phyloP scores from a whole-genome alignment of 2,888 invertebrate genomes.

The Nysson spinosus region DNA sequence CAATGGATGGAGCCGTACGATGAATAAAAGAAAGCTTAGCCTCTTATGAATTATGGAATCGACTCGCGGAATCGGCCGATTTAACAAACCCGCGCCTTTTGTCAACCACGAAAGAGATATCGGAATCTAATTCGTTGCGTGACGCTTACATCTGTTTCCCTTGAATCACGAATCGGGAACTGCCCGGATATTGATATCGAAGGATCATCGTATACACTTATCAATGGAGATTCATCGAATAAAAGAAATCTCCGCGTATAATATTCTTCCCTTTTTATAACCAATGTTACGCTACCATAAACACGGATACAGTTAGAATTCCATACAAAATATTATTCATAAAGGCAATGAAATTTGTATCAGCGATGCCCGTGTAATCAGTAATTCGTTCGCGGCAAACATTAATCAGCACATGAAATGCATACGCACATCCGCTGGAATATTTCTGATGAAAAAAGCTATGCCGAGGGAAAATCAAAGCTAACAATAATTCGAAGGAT shows the following conservation, averaged over 20 bases:
- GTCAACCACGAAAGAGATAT: constrained; percentile 13
- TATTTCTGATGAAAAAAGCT: too few species aligned
- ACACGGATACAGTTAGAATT: too few species aligned
- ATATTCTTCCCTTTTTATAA: too few species aligned
- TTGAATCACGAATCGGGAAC: not conserved
- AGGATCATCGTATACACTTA: not conserved
- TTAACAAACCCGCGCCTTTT: constrained; percentile 34
- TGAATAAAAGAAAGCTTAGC: constrained; percentile 53
- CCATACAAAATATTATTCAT: too few species aligned
- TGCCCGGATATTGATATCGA: not conserved
- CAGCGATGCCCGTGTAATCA: too few species aligned
- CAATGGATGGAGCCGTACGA: constrained; percentile 45
- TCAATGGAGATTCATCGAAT: not conserved
- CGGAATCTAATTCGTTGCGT: constrained; percentile 17
- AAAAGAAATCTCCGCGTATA: not conserved
- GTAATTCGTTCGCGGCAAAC: too few species aligned
- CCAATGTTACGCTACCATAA: too few species aligned
- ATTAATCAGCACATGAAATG: too few species aligned
- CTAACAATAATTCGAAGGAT: too few species aligned
- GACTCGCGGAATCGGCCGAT: constrained; percentile 14
- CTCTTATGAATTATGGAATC: constrained; percentile 55
- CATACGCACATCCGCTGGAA: too few species aligned
- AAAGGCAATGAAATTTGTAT: too few species aligned
- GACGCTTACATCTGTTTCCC: constrained; percentile 12
- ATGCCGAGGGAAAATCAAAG: too few species aligned